Conservation (phyloP, 2,888 invertebrate species). For the Leptothorax acervorum region DNA sequence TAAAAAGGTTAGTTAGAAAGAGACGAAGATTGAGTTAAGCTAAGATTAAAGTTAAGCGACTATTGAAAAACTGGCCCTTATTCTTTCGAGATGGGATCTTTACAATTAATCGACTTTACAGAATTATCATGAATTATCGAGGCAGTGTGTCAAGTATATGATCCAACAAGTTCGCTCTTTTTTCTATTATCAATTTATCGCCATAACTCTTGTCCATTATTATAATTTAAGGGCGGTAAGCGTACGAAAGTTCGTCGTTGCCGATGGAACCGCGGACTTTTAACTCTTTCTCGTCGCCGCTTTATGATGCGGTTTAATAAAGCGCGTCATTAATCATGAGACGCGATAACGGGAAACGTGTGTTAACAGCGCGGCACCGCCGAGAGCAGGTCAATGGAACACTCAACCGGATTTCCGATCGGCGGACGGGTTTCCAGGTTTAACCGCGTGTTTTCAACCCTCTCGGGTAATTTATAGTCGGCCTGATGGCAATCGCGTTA, state of each 20-base stretch:
- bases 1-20: no score
- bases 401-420: constrained; percentile 75
- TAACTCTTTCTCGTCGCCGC: constrained; percentile 23
- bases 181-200: constrained; percentile 13
- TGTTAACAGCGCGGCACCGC: constrained; percentile 25
- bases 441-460: constrained; percentile 40
- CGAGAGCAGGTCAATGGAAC: constrained; percentile 73
- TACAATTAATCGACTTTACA: constrained; percentile 7
- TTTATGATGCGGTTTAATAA: constrained; percentile 42
- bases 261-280: constrained; percentile 16
- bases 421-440: constrained; percentile 58
- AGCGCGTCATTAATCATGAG: constrained; percentile 44
- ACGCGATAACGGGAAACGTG: constrained; percentile 42
- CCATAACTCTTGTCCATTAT: neutral
- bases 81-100: neutral
- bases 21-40: no score
- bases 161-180: neutral
- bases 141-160: neutral
- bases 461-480: constrained; percentile 76
- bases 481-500: constrained; percentile 70
- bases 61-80: neutral
- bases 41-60: neutral
- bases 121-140: neutral
- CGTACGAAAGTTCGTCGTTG: constrained; percentile 7
- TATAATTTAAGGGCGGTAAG: constrained; percentile 9